Conservation (phyloP, 1,140 invertebrate genomes). For the Steinernema feltiae region DNA sequence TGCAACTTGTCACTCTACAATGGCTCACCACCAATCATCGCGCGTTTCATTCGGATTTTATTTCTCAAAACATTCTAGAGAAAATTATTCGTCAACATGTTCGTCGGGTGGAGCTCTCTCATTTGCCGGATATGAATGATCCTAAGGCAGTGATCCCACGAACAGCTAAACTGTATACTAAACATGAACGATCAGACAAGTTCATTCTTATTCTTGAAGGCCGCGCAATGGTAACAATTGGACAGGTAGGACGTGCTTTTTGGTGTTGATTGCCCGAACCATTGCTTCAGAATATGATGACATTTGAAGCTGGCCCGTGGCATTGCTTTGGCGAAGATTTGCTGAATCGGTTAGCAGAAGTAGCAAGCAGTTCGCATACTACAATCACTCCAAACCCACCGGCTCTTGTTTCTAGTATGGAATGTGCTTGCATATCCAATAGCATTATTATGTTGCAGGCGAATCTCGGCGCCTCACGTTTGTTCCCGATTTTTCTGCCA, state of each 20-base stretch:
- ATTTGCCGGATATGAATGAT: conserved; percentile 51
- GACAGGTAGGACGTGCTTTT: conserved; percentile 32
- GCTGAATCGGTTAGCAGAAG: conserved; percentile 37
- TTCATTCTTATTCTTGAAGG: conserved; percentile 57
- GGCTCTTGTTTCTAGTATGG: background rate
- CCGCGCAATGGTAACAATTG: conserved; percentile 53
- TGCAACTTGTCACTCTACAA: conserved; percentile 55
- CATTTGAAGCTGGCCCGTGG: conserved; percentile 56
- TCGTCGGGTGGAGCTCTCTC: conserved; percentile 53
- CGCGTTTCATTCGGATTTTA: conserved; percentile 30
- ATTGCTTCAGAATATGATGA: conserved; percentile 48
- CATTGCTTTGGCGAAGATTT: conserved; percentile 53
- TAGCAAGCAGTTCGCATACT: background rate
- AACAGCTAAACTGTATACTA: conserved; percentile 49
- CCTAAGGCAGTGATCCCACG: conserved; percentile 42
- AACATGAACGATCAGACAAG: conserved; percentile 50
- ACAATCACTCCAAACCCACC: background rate
- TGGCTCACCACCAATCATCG: conserved; percentile 21
- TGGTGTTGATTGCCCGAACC: background rate
- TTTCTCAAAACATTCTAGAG: conserved; percentile 48
- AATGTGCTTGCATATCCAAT: background rate
- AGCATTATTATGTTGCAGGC: background rate
- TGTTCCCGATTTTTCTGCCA: conserved; percentile 42
- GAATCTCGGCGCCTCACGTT: conserved; percentile 31
- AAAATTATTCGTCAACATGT: conserved; percentile 55